A percentile compares a stretch with the other conserved stretches of the same genome.
phyloP scores from a whole-genome alignment of 2,113 vertebrate genomes.

The Peromyscus leucopus region DNA sequence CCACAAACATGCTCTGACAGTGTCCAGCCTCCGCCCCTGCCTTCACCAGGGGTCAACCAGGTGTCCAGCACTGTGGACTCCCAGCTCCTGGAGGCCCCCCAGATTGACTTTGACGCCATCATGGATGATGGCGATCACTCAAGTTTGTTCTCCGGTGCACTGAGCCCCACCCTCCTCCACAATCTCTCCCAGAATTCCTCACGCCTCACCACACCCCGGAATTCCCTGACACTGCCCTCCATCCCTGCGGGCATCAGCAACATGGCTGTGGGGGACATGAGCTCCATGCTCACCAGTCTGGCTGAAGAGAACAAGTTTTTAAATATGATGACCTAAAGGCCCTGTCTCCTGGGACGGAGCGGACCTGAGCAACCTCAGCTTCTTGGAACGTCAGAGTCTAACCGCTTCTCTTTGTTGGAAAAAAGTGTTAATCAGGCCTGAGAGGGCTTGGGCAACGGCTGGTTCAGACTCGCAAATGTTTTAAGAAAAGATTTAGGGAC shows the following conservation, averaged over 20 bases:
- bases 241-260: constrained; percentile 96
- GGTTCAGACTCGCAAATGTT: constrained; percentile 81
- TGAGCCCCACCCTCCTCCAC: constrained; percentile 97
- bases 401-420: constrained; percentile 18
- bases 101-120: constrained; percentile 98
- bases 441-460: constrained; percentile 75
- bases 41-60: constrained; percentile 95
- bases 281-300: constrained; percentile 98
- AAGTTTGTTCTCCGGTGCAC: constrained; percentile 96
- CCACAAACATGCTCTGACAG: constrained; percentile 70
- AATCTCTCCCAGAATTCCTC: constrained; percentile 98
- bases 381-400: constrained; percentile 67
- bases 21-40: constrained; percentile 88
- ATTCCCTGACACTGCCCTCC: constrained; percentile 95
- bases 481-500: constrained; percentile 73
- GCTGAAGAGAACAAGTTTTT: constrained; percentile 98
- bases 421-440: constrained; percentile 84
- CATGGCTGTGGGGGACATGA: constrained; percentile 99
- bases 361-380: constrained; percentile 47
- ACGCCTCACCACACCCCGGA: constrained; percentile 97
- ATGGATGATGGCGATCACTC: constrained; percentile 98
- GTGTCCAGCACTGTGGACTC: constrained; percentile 98
- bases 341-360: constrained; percentile 66
- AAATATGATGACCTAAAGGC: constrained; percentile 95
- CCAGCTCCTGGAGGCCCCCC: constrained; percentile 91